phyloP scores from a whole-genome alignment of 2,888 invertebrate genomes.

The Nomada hirtipes region DNA sequence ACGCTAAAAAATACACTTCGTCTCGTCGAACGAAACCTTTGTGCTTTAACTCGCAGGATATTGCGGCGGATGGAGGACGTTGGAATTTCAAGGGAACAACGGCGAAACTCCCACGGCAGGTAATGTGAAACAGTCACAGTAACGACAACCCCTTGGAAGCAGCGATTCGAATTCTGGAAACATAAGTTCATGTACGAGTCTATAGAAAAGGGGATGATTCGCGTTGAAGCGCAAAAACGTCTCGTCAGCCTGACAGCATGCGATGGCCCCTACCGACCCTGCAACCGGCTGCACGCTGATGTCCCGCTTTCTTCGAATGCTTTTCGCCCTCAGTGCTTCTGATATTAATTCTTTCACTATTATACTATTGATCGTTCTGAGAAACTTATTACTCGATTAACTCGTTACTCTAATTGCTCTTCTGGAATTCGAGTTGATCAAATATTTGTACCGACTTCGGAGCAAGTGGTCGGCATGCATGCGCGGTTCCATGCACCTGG shows the following conservation, averaged over 20 bases:
- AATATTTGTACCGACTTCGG: too few species aligned
- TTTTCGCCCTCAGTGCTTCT: not conserved
- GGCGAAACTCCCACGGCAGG: slow-evolving; percentile 23
- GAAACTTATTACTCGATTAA: too few species aligned
- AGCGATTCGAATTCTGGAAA: not conserved
- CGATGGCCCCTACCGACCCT: too few species aligned
- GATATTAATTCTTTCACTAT: not conserved
- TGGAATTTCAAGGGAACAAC: slow-evolving; percentile 12
- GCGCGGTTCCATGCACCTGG: too few species aligned
- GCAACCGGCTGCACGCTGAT: not conserved
- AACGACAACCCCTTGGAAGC: not conserved
- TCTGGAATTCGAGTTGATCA: too few species aligned
- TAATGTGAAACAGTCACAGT: not conserved
- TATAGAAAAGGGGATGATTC: not conserved
- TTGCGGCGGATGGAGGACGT: slow-evolving; percentile 22
- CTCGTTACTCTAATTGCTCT: too few species aligned
- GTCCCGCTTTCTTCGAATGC: not conserved
- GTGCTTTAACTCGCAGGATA: slow-evolving; percentile 21
- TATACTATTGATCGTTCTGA: not conserved
- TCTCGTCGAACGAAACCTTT: not conserved
- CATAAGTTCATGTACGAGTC: too few species aligned
- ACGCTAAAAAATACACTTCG: not conserved
- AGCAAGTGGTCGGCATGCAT: too few species aligned
- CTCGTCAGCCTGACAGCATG: not conserved
- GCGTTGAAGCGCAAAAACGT: not conserved